Evolutionary conservation across 2,888 invertebrate genomes (phyloP), one percentile per base, ranked within the genome.

Genomic region (Isoperla grammatica): DNA sequence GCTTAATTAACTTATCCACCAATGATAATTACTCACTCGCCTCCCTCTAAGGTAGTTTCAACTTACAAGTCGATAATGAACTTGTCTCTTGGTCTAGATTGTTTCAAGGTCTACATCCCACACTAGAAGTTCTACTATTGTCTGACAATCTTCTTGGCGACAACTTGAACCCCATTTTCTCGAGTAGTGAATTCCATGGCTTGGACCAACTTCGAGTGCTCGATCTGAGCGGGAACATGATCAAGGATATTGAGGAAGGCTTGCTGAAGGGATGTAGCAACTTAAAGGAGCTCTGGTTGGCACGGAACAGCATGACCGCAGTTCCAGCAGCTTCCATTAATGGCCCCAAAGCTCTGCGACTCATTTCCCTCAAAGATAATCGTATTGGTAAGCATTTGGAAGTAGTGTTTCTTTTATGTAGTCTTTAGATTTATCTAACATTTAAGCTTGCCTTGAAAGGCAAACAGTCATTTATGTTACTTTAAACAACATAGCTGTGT

Each of bases 81-180:
- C 5, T 29, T 29, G 29, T 29, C 29, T 29, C 5, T 29, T n/a
- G n/a, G 55, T 56, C 5, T 54, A 80, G 88, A 54, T 77, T 88
- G 1, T 79, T 93, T 46, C 79, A 81, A 15, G 85, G 85, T 0
- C 76, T 88, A 0, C 80, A 81, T 65, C 76, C 79, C 68, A 84
- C 85, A 9, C 76, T 94, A 40, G 82, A 83, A 17, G 86, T 86
- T 67, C 72, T 94, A 40, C 80, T 82, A 13, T 74, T 95, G 56
- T 81, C 87, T 23, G 84, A 90, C 69, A 95, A 95, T 71, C 76
- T 90, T n/a, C 78, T 95, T 23, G 94, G 94, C 1, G 93, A 94
- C 71, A 90, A 88, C 68, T 76, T 94, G 23, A 94, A 93, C 75
- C 94, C 94, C 0, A 91, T 94, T 66, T 94, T 94, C 74, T 90